Evolutionary conservation across 2,888 invertebrate genomes (phyloP), one percentile per base, ranked within the genome.

Genomic region (Gnatocerus cornutus): DNA sequence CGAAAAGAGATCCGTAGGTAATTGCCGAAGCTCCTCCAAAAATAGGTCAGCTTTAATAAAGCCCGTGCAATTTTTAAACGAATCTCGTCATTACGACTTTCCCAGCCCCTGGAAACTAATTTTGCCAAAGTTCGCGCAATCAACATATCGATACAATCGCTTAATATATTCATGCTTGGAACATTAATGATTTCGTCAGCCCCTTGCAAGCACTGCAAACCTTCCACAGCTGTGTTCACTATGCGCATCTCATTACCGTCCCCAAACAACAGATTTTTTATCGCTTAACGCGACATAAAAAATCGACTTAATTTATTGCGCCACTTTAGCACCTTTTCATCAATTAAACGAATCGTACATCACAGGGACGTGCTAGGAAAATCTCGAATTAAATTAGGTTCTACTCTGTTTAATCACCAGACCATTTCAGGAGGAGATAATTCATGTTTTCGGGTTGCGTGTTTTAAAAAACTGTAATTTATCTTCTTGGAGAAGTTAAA

Each of bases 251-350:
- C 73, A 76, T 74, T 76, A 76, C 64, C 61, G 39, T 13, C 41
- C 63, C 70, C 71, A 62, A 69, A 72, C 66, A 74, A 73, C 72
- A 76, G 76, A 73, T 74, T 78, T 78, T 78, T 78, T 78, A 78
- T 77, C 76, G 74, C 74, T 70, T 77, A 76, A 78, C 71, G 74
- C 68, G 76, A 76, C 77, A 76, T 76, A 77, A 78, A 77, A 78
- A 77, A 77, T 74, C 74, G 71, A 73, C 73, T 73, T 75, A 74
- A 77, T 78, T 78, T 78, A 77, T 77, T 74, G 74, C 74, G 71
- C 71, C 73, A 75, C 73, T 76, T 75, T 73, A 73, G 62, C 69
- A 68, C 73, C 76, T 72, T 72, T 74, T 73, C 74, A 71, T 73
- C 72, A 75, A 73, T 76, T 73, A 75, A 48, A 61, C 50, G 58